These are phyloP conservation scores for Callyntrura sp. DNA, from an alignment of 2,888 invertebrate species.

Conservation along the genomic window DNA sequence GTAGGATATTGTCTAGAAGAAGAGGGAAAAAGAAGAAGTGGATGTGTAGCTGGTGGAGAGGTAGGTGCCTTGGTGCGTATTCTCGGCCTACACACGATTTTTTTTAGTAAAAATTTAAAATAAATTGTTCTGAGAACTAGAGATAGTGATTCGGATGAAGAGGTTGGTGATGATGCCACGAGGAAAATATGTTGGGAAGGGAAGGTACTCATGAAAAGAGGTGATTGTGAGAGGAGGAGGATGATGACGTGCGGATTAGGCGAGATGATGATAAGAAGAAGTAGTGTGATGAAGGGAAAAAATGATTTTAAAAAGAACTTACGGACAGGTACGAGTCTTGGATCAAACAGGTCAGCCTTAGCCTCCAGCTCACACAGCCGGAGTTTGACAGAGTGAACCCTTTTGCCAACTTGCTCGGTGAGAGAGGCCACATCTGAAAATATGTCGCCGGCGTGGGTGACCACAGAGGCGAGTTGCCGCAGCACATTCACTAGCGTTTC, in stretches of 20 bases:
- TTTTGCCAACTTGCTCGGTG: slow-evolving; percentile 90
- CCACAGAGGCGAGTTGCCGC: slow-evolving; percentile 93
- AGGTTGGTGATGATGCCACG: slow-evolving; percentile 53
- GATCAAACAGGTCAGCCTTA: slow-evolving; percentile 91
- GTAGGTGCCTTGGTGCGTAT: too few relatives aligned
- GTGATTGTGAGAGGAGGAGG: background rate
- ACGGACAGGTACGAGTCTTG: slow-evolving; percentile 97
- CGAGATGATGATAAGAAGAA: too few relatives aligned
- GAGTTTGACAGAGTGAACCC: slow-evolving; percentile 90
- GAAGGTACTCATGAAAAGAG: background rate
- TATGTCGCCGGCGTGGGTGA: slow-evolving; percentile 93
- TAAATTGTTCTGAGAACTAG: slow-evolving; percentile 46
- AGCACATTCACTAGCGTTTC: slow-evolving; percentile 94
- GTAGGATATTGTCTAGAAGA: too few relatives aligned
- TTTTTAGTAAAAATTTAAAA: too few relatives aligned
- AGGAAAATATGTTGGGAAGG: slow-evolving; percentile 47
- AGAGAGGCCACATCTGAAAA: slow-evolving; percentile 93
- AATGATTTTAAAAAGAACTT: slow-evolving; percentile 88
- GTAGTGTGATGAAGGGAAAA: too few relatives aligned
- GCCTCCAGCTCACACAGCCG: slow-evolving; percentile 91
- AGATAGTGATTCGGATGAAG: background rate
- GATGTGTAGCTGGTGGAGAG: too few relatives aligned
- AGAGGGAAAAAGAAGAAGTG: too few relatives aligned
- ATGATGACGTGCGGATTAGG: too few relatives aligned
- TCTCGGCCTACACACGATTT: too few relatives aligned